Base-by-base conservation (phyloP, 2,888 invertebrate species). In the Ischnura elegans region DNA sequence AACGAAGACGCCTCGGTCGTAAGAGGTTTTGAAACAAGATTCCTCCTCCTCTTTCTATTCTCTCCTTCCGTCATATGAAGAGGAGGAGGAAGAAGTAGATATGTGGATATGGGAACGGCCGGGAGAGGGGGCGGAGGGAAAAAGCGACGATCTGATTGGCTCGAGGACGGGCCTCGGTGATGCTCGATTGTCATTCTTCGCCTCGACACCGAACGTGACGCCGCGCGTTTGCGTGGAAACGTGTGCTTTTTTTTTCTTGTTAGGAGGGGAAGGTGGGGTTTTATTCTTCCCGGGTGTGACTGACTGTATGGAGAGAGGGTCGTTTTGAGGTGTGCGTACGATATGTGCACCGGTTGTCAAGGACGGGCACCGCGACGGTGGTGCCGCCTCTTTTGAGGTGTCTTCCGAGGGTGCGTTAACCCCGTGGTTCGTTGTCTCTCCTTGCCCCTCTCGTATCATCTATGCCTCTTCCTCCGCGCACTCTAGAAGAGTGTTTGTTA, bases 331-430 rank as follows among this genome's bases (percentile, higher is more conserved):
- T 43, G 47, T 36, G 47, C 47, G 76, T 76, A 76, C 36, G 76
- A 13, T 76, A 76, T 76, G 87, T 87, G 87, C 87, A 87, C 55
- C 87, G 87, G 87, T 87, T 61, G 55, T 87, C 87, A 87, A 87
- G 87, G 87, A 87, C 87, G 87, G n/a, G 55, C 87, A 10, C 42
- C 42, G 61, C 21, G 25, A 8, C n/a, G 25, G 16, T n/a, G 61
- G 61, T 61, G 61, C 25, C 61, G 61, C 25, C 61, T 61, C 61
- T 61, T 61, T 61, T 61, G 61, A 61, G 61, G 2, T 21, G 61
- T 36, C 36, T 36, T 10, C 19, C 51, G 16, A 36, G n/a, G 5
- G 76, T 36, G 76, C 76, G 36, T 76, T 76, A 76, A 76, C 76
- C 76, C 76, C 76, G 36, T 76, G 8, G 25, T 61, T 61, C 13